A percentile compares a stretch with the other conserved stretches of the same genome.
These are phyloP conservation scores for Acronicta alni DNA, from an alignment of 2,888 invertebrate species.

Conservation along the genomic window DNA sequence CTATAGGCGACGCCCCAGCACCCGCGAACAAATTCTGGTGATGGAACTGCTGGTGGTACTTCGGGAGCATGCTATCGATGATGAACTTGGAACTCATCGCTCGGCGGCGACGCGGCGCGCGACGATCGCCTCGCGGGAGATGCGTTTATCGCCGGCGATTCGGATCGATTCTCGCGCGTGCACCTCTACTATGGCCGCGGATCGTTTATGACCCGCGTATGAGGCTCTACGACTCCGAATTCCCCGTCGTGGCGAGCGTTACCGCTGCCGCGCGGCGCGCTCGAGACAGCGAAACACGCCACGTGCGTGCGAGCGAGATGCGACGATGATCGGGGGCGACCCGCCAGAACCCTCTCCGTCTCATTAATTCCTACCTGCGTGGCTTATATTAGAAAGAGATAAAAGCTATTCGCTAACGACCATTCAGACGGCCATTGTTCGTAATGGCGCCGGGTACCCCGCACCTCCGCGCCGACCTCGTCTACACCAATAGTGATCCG, in stretches of 20 bases:
- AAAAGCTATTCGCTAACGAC: constrained; percentile 89
- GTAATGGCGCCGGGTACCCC: constrained; percentile 86
- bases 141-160: constrained; percentile 89
- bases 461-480: constrained; percentile 78
- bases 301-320: constrained; percentile 82
- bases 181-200: constrained; percentile 92
- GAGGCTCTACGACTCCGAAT: constrained; percentile 95
- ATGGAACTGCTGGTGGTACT: constrained; percentile 95
- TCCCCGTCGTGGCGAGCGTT: constrained; percentile 91
- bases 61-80: constrained; percentile 99
- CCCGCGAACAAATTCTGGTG: constrained; percentile 89
- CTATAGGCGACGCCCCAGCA: constrained; percentile 93
- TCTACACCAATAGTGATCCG: constrained; percentile 88
- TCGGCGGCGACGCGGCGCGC: constrained; percentile 89
- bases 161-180: constrained; percentile 90
- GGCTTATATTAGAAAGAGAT: constrained; percentile 89
- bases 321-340: constrained; percentile 70
- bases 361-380: constrained; percentile 89
- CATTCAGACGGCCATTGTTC: constrained; percentile 87
- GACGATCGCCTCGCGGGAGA: constrained; percentile 88
- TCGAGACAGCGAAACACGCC: constrained; percentile 86
- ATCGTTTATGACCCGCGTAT: constrained; percentile 96
- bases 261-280: constrained; percentile 87
- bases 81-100: constrained; percentile 99
- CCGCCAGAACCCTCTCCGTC: constrained; percentile 85